phyloP scores from a whole-genome alignment of 2,888 invertebrate genomes.

The Phyto melanocephala region DNA sequence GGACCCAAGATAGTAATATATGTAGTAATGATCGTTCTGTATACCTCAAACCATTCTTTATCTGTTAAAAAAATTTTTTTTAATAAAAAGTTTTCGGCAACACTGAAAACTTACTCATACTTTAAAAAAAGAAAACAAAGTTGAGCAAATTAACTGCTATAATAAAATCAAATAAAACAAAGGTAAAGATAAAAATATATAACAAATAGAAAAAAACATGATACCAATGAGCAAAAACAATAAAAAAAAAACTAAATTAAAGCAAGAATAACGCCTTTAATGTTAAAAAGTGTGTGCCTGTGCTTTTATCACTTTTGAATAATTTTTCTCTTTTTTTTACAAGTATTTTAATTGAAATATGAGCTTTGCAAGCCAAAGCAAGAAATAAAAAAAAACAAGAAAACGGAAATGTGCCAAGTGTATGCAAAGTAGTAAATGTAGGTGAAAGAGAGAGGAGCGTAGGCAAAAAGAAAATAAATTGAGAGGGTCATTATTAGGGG shows the following conservation, averaged over 20 bases:
- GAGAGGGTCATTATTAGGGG: neutral
- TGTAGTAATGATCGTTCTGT: too few relatives aligned
- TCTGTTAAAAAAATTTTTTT: too few relatives aligned
- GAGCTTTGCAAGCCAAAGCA: conserved; percentile 4
- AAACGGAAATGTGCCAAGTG: conserved; percentile 38
- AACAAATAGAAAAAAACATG: neutral
- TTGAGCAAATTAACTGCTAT: neutral
- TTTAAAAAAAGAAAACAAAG: neutral
- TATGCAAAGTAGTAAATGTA: neutral
- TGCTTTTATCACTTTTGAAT: neutral
- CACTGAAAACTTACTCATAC: neutral
- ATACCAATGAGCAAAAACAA: neutral
- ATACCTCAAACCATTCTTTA: too few relatives aligned
- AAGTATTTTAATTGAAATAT: neutral
- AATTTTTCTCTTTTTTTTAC: too few relatives aligned
- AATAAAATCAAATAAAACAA: neutral
- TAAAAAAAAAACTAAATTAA: neutral
- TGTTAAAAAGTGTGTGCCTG: neutral
- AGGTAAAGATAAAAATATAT: conserved; percentile 5
- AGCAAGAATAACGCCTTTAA: neutral
- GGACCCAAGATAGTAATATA: too few relatives aligned
- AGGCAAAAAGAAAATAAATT: neutral
- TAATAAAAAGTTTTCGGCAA: too few relatives aligned
- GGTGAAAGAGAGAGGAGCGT: neutral
- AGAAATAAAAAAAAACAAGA: neutral